Conservation (phyloP, 2,113 vertebrate species). For the Dasypus novemcinctus region DNA sequence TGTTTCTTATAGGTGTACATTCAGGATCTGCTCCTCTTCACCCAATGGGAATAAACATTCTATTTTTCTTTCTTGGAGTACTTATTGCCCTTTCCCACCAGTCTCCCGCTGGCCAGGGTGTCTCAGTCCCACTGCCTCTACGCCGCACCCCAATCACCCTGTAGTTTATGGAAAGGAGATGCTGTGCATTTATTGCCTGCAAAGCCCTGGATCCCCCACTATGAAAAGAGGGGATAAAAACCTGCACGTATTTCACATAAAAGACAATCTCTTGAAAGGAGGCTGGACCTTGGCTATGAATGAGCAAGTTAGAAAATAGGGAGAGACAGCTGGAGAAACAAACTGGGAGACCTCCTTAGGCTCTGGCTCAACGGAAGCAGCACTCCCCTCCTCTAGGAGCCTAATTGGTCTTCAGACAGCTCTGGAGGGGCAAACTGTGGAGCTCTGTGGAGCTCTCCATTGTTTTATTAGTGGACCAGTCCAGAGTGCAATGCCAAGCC, state of each 20-base stretch:
- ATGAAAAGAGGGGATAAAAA: neutral
- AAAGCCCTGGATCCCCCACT: no score
- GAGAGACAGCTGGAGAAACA: neutral
- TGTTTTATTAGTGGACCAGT: neutral
- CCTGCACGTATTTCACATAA: neutral
- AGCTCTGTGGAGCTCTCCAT: neutral
- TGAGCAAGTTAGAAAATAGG: neutral
- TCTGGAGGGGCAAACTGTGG: no score
- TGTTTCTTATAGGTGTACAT: fast-evolving
- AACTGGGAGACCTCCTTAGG: neutral
- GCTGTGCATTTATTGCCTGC: neutral
- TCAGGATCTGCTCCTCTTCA: neutral
- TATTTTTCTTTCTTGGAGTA: fast-evolving
- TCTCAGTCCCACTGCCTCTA: fast-evolving
- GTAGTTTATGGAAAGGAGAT: neutral
- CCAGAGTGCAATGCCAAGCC: neutral
- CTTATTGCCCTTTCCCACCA: fast-evolving
- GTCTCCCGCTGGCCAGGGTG: neutral
- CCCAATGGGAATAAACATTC: fast-evolving
- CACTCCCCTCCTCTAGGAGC: fast-evolving
- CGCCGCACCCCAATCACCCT: no score
- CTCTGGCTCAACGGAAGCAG: fast-evolving
- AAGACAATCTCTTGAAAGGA: neutral
- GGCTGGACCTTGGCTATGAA: no score
- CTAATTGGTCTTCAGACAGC: neutral